Percentiles rank a stretch among this genome's conserved stretches.
These are phyloP conservation scores for Sceloporus undulatus DNA, from an alignment of 2,113 vertebrate genomes.

Conservation along the genomic window DNA sequence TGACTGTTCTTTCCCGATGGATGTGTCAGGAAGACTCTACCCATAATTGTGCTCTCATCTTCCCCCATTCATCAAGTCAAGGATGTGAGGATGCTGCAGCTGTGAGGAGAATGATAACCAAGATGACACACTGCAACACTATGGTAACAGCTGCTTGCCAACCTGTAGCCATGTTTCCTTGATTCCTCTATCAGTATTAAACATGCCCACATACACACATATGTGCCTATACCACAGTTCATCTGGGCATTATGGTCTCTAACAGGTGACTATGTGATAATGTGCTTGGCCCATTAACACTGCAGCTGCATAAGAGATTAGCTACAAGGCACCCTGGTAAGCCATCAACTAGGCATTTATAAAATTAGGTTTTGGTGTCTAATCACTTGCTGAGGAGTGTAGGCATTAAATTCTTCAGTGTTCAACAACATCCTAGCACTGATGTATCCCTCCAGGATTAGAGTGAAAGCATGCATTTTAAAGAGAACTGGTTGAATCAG, in stretches of 20 bases:
- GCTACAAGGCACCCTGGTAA: conserved; percentile 1
- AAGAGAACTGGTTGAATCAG: not conserved
- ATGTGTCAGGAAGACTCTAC: not conserved
- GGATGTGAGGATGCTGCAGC: conserved; percentile 16
- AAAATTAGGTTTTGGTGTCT: conserved; percentile 57
- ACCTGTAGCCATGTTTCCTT: not conserved
- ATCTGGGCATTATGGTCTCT: conserved; percentile 14
- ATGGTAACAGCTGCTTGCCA: not conserved
- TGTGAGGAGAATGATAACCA: conserved; percentile 6
- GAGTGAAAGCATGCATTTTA: not conserved
- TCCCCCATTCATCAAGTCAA: conserved; percentile 5
- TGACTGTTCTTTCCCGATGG: conserved; percentile 9
- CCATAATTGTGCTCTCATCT: not conserved
- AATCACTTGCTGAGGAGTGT: conserved; percentile 49
- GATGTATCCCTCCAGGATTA: not conserved
- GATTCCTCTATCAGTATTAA: not conserved
- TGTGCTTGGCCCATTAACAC: conserved; percentile 19
- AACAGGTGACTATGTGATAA: conserved; percentile 29
- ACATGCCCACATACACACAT: not conserved
- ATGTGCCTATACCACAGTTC: conserved; percentile 7
- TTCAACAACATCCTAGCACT: conserved; percentile 49
- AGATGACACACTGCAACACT: not conserved
- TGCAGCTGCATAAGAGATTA: conserved; percentile 62
- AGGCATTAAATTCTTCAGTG: conserved; percentile 53
- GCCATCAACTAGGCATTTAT: conserved; percentile 42